Percentiles rank a stretch among this genome's conserved stretches.
These are phyloP conservation scores for Sturmia bella DNA, from an alignment of 2,888 invertebrate species.

Conservation along the genomic window DNA sequence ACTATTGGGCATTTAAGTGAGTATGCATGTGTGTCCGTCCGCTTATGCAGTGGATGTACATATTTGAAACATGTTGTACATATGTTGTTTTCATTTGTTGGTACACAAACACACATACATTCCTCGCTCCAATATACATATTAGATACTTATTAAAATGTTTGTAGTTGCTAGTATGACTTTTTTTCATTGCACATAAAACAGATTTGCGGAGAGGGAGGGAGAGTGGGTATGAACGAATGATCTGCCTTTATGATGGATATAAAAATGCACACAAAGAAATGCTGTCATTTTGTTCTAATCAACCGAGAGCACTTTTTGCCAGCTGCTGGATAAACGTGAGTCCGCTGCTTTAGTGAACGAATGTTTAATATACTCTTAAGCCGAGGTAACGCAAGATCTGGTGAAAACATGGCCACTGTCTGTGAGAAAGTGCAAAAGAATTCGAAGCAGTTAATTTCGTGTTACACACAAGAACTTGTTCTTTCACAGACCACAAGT, in stretches of 20 bases:
- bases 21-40: background rate
- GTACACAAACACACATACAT: slow-evolving; percentile 53
- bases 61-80: slow-evolving; percentile 52
- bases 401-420: no score
- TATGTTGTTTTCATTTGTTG: slow-evolving; percentile 34
- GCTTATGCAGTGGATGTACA: background rate
- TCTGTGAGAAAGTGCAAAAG: no score
- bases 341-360: no score
- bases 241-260: background rate
- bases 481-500: no score
- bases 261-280: slow-evolving; percentile 11
- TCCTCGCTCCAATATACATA: slow-evolving; percentile 50
- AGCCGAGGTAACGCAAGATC: no score
- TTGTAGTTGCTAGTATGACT: background rate
- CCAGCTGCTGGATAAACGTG: no score
- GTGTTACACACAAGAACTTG: no score
- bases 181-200: background rate
- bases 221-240: background rate
- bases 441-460: no score
- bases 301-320: no score
- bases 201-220: no score
- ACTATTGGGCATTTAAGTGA: background rate
- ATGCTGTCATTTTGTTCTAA: background rate
- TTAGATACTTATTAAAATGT: slow-evolving; percentile 24
- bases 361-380: no score